Conservation (phyloP, 2,797 vertebrate species). For the Antennarius maculatus region DNA sequence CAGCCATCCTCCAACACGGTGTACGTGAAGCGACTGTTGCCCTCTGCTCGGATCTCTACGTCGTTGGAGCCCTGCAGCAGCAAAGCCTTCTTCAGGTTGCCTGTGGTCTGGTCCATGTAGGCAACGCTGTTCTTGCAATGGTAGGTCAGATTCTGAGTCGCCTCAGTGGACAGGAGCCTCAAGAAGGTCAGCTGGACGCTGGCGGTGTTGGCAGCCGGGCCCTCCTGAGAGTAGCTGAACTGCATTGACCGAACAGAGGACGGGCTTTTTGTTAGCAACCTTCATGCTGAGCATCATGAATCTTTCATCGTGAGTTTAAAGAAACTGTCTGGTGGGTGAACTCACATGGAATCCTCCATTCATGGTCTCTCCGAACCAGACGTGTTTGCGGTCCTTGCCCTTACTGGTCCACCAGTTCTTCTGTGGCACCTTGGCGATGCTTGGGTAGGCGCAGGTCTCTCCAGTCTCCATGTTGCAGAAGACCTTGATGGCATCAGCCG, state of each 20-base stretch:
- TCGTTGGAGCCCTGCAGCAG: slow-evolving; percentile 96
- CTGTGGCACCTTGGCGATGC: slow-evolving; percentile 87
- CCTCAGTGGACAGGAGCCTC: slow-evolving; percentile 93
- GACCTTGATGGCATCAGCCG: slow-evolving; percentile 93
- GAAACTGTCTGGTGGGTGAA: not conserved
- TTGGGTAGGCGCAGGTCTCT: slow-evolving; percentile 94
- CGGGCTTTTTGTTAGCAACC: not conserved
- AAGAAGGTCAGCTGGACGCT: slow-evolving; percentile 96
- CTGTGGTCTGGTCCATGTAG: slow-evolving; percentile 91
- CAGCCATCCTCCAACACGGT: slow-evolving; percentile 92
- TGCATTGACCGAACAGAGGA: slow-evolving; percentile 57
- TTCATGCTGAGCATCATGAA: not conserved
- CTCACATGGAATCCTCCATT: slow-evolving; percentile 95
- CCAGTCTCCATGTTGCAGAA: slow-evolving; percentile 98
- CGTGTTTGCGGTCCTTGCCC: slow-evolving; percentile 91
- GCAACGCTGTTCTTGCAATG: slow-evolving; percentile 98
- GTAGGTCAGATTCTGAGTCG: slow-evolving; percentile 95
- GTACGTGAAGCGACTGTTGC: slow-evolving; percentile 97
- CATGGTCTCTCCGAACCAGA: slow-evolving; percentile 97
- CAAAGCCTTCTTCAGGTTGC: slow-evolving; percentile 95
- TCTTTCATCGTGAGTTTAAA: not conserved
- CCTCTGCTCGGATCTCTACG: slow-evolving; percentile 95
- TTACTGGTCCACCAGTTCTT: slow-evolving; percentile 99
- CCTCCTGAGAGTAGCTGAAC: slow-evolving; percentile 93
- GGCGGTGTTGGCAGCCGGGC: slow-evolving; percentile 85